Evolutionary conservation across 1,140 invertebrate genomes (phyloP), one percentile per base, ranked within the genome.

Genomic region (Sarcophaga peregrina): DNA sequence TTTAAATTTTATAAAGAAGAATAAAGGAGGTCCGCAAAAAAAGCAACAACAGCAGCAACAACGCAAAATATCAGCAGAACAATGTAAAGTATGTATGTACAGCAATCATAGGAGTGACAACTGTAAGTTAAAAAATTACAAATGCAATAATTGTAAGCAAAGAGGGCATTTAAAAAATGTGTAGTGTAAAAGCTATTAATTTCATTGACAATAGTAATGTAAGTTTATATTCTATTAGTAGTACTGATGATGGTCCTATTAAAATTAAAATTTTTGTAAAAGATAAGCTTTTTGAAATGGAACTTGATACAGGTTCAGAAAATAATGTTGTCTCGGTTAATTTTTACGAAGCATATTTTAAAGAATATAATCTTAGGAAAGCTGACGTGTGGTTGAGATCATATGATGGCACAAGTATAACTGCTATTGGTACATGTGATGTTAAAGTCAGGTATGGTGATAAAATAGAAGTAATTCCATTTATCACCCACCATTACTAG

Each of bases 401-500:
- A n/a, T n/a, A n/a, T n/a, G n/a, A n/a, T n/a, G n/a, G n/a, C n/a
- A n/a, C n/a, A n/a, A n/a, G n/a, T n/a, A n/a, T n/a, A n/a, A n/a
- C n/a, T n/a, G n/a, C n/a, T n/a, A n/a, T n/a, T n/a, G n/a, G n/a
- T n/a, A n/a, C 83, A 4, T 81, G 76, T 74, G 45, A 83, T 54
- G 48, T 83, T 10, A 7, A 15, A n/a, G 48, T 81, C n/a, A 15
- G 45, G 76, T 83, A 54, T 37, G 72, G 50, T 9, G 8, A 48
- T 74, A 25, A 75, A 47, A 11, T 4, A 3, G 20, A 83, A 9
- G 54, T 74, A 25, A 83, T 88, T 50, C 84, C 8, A 80, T 48
- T 46, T 84, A 85, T 11, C 85, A 84, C 17, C 85, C 85, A 25
- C 85, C 87, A 46, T 82, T 88, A 47, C 62, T 88, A 46, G 85